Percentiles rank a stretch among this genome's conserved stretches.
Conservation (phyloP, 92 coral and sea anemone genomes). For the Hydrozoanthus gracilis region DNA sequence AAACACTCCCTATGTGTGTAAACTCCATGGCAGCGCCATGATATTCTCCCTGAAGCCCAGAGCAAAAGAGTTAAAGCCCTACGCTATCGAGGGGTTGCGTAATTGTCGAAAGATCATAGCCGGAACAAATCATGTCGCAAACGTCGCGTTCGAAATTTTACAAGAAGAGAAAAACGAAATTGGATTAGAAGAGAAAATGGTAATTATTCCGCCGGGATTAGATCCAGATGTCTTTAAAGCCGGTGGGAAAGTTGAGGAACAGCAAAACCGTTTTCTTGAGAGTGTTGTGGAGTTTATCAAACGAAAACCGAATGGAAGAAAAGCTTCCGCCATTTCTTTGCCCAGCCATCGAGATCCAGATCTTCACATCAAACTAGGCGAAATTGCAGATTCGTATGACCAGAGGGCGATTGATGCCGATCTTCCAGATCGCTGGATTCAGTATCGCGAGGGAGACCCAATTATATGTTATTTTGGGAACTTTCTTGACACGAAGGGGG, state of each 20-base stretch:
- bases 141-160: constrained; percentile 64
- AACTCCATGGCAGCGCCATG: constrained; percentile 88
- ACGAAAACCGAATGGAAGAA: constrained; percentile 80
- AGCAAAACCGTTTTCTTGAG: constrained; percentile 75
- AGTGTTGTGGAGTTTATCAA: constrained; percentile 70
- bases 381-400: constrained; percentile 75
- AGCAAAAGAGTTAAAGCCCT: constrained; percentile 66
- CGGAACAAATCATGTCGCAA: constrained; percentile 77
- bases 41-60: constrained; percentile 81
- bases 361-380: constrained; percentile 54
- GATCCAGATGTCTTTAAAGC: constrained; percentile 82
- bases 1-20: constrained; percentile 72
- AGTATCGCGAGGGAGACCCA: constrained; percentile 76
- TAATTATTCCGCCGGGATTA: constrained; percentile 84
- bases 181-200: constrained; percentile 65
- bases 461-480: constrained; percentile 86
- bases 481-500: constrained; percentile 89
- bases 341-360: constrained; percentile 59
- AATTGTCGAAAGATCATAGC: constrained; percentile 76
- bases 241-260: constrained; percentile 67
- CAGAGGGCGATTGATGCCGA: constrained; percentile 89
- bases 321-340: constrained; percentile 57
- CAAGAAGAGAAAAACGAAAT: constrained; percentile 66
- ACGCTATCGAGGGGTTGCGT: constrained; percentile 81
- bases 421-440: constrained; percentile 80